A percentile compares a stretch with the other conserved stretches of the same genome.
These are phyloP conservation scores for Apamea monoglypha DNA, from an alignment of 2,888 invertebrate genomes.

Conservation along the genomic window DNA sequence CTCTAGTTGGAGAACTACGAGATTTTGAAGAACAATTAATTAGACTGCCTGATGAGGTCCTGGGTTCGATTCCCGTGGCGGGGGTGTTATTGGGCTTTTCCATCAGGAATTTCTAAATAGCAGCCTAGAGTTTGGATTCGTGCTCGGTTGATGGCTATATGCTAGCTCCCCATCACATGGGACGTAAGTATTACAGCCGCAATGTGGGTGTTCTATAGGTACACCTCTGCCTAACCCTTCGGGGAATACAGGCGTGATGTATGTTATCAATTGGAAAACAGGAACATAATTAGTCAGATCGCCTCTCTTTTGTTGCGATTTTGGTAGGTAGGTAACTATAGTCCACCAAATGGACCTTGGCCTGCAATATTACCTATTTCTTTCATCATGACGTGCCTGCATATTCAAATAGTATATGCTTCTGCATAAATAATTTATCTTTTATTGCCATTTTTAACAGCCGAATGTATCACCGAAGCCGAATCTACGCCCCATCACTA, in stretches of 20 bases:
- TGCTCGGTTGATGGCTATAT: not conserved
- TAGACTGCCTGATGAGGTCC: not conserved
- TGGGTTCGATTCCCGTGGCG: not conserved
- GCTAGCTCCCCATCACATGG: not conserved
- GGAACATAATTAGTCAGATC: not conserved
- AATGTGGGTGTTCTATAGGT: not conserved
- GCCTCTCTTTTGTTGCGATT: too few relatives aligned
- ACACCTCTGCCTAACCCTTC: not conserved
- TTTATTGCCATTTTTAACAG: not conserved
- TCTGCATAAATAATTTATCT: not conserved
- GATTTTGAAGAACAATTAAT: not conserved
- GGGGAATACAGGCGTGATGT: not conserved
- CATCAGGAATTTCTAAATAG: not conserved
- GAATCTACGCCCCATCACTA: slow-evolving; percentile 27
- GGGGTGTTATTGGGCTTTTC: not conserved
- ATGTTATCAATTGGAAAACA: not conserved
- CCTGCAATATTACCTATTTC: not conserved
- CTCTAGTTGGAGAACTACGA: not conserved
- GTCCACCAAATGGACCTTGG: too few relatives aligned
- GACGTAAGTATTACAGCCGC: not conserved
- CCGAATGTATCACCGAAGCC: not conserved
- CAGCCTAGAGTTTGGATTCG: not conserved
- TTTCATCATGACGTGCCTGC: not conserved
- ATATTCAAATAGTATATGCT: not conserved
- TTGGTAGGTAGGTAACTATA: not conserved